phyloP scores from a whole-genome alignment of 2,113 vertebrate genomes.

The Psophia crepitans region DNA sequence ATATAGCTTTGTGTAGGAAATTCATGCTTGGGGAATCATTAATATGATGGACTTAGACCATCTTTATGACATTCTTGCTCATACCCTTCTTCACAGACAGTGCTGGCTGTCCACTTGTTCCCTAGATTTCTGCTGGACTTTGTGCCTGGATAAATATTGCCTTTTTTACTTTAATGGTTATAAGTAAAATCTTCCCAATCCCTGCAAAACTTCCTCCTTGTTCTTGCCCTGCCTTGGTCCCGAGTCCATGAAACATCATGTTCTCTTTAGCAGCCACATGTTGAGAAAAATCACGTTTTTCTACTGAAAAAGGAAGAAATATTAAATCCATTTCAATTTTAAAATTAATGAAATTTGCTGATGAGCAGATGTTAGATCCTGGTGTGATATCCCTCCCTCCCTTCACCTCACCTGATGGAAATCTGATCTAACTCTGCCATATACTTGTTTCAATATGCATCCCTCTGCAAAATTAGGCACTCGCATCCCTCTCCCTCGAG shows the following conservation, averaged over 20 bases:
- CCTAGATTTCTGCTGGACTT: neutral
- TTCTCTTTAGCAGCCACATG: neutral
- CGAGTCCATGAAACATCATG: neutral
- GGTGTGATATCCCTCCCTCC: neutral
- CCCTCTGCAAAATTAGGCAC: neutral
- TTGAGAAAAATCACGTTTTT: neutral
- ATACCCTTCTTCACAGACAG: neutral
- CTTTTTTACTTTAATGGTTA: neutral
- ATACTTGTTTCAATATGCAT: neutral
- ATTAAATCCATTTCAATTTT: neutral
- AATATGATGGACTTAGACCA: neutral
- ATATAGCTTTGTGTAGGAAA: neutral
- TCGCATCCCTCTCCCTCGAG: neutral
- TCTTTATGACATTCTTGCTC: neutral
- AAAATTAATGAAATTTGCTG: neutral
- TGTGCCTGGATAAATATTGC: neutral
- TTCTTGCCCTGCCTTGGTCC: neutral
- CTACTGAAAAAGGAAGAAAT: neutral
- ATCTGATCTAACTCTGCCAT: neutral
- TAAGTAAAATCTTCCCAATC: neutral
- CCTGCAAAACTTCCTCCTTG: neutral
- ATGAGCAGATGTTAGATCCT: neutral
- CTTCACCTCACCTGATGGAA: neutral
- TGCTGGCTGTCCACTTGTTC: neutral
- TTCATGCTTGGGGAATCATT: neutral